phyloP scores from a whole-genome alignment of 2,888 invertebrate genomes.

The Minunthozetes semirufus region DNA sequence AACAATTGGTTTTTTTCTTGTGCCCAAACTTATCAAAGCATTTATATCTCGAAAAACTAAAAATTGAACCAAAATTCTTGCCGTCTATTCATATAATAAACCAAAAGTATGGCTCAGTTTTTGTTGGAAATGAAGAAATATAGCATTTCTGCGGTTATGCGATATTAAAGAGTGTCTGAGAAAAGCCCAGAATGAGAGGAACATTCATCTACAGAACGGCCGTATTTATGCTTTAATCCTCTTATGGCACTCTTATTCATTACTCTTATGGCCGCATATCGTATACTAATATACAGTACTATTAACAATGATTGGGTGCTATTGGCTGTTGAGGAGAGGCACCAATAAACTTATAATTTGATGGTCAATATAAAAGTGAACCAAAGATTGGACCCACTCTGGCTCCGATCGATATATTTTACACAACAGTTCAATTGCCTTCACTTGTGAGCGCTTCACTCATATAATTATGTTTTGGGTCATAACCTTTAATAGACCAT shows the following conservation, averaged over 20 bases:
- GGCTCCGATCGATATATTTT: background rate
- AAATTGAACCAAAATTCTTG: constrained; percentile 22
- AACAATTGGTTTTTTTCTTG: constrained; percentile 17
- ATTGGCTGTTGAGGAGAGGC: constrained; percentile 10
- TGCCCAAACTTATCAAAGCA: constrained; percentile 10
- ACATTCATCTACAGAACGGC: background rate
- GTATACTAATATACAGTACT: constrained; percentile 2
- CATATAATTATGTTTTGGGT: constrained; percentile 22
- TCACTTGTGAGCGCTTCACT: background rate
- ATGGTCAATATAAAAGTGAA: constrained; percentile 25
- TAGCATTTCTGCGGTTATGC: constrained; percentile 11
- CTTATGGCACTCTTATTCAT: constrained; percentile 19
- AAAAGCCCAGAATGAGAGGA: background rate
- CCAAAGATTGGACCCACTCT: background rate
- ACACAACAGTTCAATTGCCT: background rate
- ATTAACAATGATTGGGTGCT: constrained; percentile 26
- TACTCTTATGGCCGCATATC: constrained; percentile 12
- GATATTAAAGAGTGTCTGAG: constrained; percentile 20
- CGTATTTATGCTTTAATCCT: constrained; percentile 24
- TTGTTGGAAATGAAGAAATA: constrained; percentile 18
- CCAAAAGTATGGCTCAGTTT: background rate
- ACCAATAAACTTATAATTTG: constrained; percentile 27
- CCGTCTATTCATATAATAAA: constrained; percentile 11
- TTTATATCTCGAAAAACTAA: background rate
- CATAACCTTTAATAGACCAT: constrained; percentile 16